Conservation (phyloP, 2,797 vertebrate species). For the Myotis daubentonii region DNA sequence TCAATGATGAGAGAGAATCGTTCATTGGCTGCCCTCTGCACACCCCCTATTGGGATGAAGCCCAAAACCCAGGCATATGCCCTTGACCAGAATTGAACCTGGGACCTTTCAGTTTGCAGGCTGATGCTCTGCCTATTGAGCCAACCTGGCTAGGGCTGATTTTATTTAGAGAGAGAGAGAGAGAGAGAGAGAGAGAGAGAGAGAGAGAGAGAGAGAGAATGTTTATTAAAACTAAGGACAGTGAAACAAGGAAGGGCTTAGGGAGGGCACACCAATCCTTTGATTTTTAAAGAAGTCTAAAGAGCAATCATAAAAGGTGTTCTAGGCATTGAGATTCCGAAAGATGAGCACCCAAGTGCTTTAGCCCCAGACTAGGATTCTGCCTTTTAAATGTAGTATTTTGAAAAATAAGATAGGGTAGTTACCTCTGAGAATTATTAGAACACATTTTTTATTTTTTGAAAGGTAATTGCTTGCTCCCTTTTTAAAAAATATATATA, state of each 20-base stretch:
- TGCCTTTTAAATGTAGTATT: background rate
- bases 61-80: background rate
- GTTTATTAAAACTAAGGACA: background rate
- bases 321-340: background rate
- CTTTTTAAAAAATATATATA: background rate
- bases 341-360: background rate
- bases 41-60: background rate
- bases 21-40: background rate
- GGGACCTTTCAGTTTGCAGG: background rate
- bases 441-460: background rate
- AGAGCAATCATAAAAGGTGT: background rate
- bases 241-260: background rate
- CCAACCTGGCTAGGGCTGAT: background rate
- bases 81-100: background rate
- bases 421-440: background rate
- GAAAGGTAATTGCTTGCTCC: background rate
- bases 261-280: background rate
- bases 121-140: background rate
- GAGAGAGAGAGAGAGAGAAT: no score
- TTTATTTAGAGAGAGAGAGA: no score
- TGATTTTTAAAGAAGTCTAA: background rate
- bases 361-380: background rate
- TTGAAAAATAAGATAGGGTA: background rate
- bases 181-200: no score
- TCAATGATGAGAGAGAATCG: background rate